Evolutionary conservation across 1,140 invertebrate genomes (phyloP).

Genomic region (Drosophila setifemur): DNA sequence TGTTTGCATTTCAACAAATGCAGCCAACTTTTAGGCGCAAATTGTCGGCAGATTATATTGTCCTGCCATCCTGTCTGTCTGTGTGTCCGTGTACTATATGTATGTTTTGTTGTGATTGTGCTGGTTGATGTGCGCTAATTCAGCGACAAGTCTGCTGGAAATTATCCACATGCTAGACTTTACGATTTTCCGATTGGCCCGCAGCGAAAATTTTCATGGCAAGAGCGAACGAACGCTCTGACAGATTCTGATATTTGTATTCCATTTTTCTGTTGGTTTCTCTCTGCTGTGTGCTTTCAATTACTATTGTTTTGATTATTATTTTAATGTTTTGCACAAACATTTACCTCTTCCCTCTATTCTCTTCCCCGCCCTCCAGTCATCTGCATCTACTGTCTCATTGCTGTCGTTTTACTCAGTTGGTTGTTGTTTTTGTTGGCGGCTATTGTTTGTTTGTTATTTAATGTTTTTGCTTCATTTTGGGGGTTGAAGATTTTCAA

Average conservation of each 20-base stretch:
- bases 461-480: conserved; percentile 1
- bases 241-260: conserved; percentile 51
- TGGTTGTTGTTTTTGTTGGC: conserved; percentile 11
- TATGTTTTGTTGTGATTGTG: neutral
- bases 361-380: too few species aligned
- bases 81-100: neutral
- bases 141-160: conserved; percentile 57
- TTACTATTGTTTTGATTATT: conserved; percentile 66
- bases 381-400: conserved; percentile 15
- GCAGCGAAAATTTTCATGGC: conserved; percentile 24
- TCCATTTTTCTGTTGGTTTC: conserved; percentile 1
- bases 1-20: conserved; percentile 54
- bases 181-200: conserved; percentile 43
- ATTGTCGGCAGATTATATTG: conserved; percentile 66
- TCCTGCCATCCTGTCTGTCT: conserved; percentile 11
- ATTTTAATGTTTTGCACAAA: conserved; percentile 50
- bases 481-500: neutral
- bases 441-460: conserved; percentile 2
- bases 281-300: conserved; percentile 29
- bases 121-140: conserved; percentile 37
- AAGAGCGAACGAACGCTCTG: conserved; percentile 3
- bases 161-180: conserved; percentile 47
- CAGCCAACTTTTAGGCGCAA: conserved; percentile 66
- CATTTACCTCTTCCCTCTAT: conserved; percentile 15
- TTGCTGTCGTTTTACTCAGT: too few species aligned